A percentile compares a stretch with the other conserved stretches of the same genome.
phyloP scores from a whole-genome alignment of 2,888 invertebrate genomes.

The Hypercompe scribonia region DNA sequence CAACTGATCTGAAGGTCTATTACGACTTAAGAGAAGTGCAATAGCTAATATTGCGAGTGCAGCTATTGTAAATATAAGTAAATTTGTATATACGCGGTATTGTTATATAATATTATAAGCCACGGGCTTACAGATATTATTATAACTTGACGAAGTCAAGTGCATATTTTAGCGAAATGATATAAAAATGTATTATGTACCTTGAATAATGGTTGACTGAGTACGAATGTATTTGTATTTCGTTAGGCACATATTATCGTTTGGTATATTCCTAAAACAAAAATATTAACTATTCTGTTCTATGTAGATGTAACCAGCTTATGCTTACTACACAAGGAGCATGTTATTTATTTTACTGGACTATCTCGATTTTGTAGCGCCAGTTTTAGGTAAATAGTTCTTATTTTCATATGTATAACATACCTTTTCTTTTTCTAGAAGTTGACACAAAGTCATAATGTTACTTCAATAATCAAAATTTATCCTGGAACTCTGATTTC shows the following conservation, averaged over 20 bases:
- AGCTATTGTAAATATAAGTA: conserved; percentile 79
- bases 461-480: neutral
- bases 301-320: conserved; percentile 5
- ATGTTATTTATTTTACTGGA: conserved; percentile 18
- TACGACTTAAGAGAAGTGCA: conserved; percentile 17
- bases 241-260: conserved; percentile 39
- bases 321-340: conserved; percentile 19
- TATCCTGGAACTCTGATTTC: neutral
- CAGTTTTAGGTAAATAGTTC: neutral
- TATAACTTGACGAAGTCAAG: conserved; percentile 58
- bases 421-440: neutral
- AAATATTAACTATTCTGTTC: conserved; percentile 16
- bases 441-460: neutral
- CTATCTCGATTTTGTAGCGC: conserved; percentile 14
- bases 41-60: conserved; percentile 60
- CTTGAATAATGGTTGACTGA: conserved; percentile 49
- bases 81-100: conserved; percentile 77
- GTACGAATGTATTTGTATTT: conserved; percentile 44
- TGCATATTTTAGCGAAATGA: conserved; percentile 39
- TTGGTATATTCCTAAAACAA: conserved; percentile 22
- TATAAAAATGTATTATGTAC: conserved; percentile 26
- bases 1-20: conserved; percentile 73
- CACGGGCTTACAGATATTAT: conserved; percentile 53
- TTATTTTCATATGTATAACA: neutral
- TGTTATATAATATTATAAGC: conserved; percentile 50